Conservation (phyloP, 2,797 vertebrate genomes). For the Setipinna tenuifilis region DNA sequence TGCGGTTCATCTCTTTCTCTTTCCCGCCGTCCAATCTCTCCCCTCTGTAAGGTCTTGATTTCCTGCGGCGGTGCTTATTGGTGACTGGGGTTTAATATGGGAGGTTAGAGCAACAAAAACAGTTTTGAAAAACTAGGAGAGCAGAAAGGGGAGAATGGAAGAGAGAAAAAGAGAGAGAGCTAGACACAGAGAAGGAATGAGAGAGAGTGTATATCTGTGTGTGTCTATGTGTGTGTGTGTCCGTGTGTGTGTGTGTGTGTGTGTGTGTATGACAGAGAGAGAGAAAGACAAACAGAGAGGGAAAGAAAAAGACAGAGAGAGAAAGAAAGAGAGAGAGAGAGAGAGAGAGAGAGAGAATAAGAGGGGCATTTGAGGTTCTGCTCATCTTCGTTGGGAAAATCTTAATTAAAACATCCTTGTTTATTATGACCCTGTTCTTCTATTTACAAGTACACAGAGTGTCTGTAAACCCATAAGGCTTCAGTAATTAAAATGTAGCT, state of each 20-base stretch:
- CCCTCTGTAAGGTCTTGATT: constrained; percentile 59
- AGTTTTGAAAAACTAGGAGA: background rate
- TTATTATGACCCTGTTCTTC: background rate
- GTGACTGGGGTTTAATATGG: background rate
- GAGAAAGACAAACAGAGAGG: too few species aligned
- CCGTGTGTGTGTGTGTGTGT: too few species aligned
- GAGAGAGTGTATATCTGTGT: background rate
- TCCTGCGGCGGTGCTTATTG: constrained; percentile 42
- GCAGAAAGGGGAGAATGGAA: background rate
- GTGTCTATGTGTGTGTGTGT: too few species aligned
- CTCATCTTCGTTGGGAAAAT: background rate
- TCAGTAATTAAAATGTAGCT: background rate
- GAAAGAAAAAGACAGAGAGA: too few species aligned
- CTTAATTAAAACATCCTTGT: constrained; percentile 7
- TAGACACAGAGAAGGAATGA: background rate
- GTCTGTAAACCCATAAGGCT: background rate
- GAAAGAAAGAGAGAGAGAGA: background rate
- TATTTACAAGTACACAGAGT: constrained; percentile 3
- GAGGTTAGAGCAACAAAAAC: background rate
- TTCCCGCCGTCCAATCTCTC: constrained; percentile 56
- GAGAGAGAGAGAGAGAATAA: background rate
- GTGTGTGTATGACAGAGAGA: too few species aligned
- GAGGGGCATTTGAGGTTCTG: background rate
- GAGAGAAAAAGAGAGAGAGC: background rate
- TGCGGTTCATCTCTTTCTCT: constrained; percentile 59